Conservation (phyloP, 1,140 invertebrate species). For the Diorhabda sublineata region DNA sequence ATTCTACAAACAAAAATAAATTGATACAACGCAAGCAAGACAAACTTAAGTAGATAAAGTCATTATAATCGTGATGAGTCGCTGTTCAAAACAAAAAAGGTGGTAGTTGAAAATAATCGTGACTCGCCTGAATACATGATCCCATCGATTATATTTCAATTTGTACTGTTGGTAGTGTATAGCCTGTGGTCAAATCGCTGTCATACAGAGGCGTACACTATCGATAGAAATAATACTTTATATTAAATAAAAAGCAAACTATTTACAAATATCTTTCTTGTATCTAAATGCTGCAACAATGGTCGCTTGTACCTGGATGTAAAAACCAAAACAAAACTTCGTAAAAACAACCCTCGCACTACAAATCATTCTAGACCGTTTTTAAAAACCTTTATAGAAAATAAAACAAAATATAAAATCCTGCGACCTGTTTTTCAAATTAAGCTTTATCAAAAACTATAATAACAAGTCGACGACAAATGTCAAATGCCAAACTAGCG, state of each 20-base stretch:
- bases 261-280: background rate
- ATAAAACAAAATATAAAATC: too few species aligned
- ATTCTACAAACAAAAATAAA: background rate
- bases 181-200: background rate
- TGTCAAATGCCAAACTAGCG: too few species aligned
- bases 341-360: too few species aligned
- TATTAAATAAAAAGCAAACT: background rate
- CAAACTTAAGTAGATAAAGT: background rate
- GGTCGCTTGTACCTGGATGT: too few species aligned
- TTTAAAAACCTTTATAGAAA: too few species aligned
- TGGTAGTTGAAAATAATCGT: background rate
- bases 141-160: slow-evolving; percentile 2
- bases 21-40: background rate
- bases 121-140: background rate
- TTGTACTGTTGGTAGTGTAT: slow-evolving; percentile 2
- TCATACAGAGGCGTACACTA: background rate
- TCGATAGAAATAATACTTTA: background rate
- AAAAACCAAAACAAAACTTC: too few species aligned
- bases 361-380: too few species aligned
- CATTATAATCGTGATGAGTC: slow-evolving; percentile 2
- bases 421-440: too few species aligned
- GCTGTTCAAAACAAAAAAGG: background rate
- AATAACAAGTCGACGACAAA: too few species aligned
- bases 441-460: too few species aligned
- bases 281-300: background rate